phyloP scores from a whole-genome alignment of 2,797 vertebrate species.

The Girardinus metallicus region DNA sequence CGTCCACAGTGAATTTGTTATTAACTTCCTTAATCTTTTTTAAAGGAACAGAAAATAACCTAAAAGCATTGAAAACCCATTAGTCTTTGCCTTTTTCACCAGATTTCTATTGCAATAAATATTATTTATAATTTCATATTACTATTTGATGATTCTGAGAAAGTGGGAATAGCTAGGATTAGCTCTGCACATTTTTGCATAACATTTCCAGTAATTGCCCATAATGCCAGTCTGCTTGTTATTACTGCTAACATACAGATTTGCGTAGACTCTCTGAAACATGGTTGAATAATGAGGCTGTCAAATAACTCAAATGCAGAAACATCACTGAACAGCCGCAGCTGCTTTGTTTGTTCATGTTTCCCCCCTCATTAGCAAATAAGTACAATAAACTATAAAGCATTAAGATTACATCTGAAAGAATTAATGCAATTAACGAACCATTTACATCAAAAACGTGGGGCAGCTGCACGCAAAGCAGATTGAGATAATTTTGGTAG shows the following conservation, averaged over 20 bases:
- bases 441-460: conserved; percentile 8
- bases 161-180: not conserved
- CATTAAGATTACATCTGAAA: not conserved
- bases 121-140: not conserved
- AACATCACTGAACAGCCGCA: conserved; percentile 8
- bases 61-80: not conserved
- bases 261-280: conserved; percentile 18
- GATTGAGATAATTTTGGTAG: not conserved
- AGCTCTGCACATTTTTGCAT: conserved; percentile 1
- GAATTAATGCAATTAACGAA: conserved; percentile 27
- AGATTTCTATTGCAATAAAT: not conserved
- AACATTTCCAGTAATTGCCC: conserved; percentile 7
- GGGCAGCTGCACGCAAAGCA: not conserved
- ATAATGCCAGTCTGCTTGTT: conserved; percentile 8
- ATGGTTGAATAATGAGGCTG: conserved; percentile 24
- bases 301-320: conserved; percentile 17
- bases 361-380: conserved; percentile 18
- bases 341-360: conserved; percentile 17
- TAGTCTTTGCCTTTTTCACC: not conserved
- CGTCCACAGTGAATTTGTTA: not conserved
- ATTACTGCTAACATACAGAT: conserved; percentile 17
- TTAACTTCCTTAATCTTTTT: not conserved
- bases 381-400: conserved; percentile 8
- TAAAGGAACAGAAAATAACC: not conserved
- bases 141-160: not conserved